These are phyloP conservation scores for Lethenteron camtschaticum DNA, from an alignment of 2,113 vertebrate species.

Conservation along the genomic window DNA sequence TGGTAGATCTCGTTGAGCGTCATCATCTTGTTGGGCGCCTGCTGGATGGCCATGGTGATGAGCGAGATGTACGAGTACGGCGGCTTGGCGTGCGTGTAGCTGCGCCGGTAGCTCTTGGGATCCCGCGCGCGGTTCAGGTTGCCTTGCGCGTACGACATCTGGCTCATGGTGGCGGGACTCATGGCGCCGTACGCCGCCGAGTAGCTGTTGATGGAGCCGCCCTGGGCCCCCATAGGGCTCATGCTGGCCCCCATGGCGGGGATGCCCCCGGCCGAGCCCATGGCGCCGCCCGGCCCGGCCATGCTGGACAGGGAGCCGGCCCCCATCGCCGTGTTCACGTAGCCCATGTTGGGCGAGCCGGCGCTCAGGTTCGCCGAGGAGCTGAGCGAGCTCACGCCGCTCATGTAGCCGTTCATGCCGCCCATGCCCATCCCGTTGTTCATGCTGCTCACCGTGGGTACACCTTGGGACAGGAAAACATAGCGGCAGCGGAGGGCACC, in stretches of 20 bases:
- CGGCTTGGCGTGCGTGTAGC: conserved; percentile 84
- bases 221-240: conserved; percentile 51
- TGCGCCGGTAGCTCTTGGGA: conserved; percentile 64
- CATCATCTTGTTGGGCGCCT: conserved; percentile 86
- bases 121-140: conserved; percentile 48
- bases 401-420: conserved; percentile 80
- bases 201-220: conserved; percentile 46
- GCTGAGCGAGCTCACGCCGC: conserved; percentile 44
- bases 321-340: conserved; percentile 51
- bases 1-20: conserved; percentile 95
- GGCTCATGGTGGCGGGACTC: conserved; percentile 66
- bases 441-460: conserved; percentile 77
- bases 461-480: conserved; percentile 32
- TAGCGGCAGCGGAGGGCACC: no score
- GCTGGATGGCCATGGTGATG: conserved; percentile 98
- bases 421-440: conserved; percentile 61
- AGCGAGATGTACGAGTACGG: conserved; percentile 97
- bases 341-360: conserved; percentile 89
- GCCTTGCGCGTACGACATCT: conserved; percentile 51
- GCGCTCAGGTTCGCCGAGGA: conserved; percentile 57
- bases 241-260: conserved; percentile 51
- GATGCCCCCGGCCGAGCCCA: conserved; percentile 45
- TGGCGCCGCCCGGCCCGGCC: conserved; percentile 39
- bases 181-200: conserved; percentile 53
- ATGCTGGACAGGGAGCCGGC: conserved; percentile 43